Conservation (phyloP, 2,888 invertebrate genomes). For the Cosmia trapezina region DNA sequence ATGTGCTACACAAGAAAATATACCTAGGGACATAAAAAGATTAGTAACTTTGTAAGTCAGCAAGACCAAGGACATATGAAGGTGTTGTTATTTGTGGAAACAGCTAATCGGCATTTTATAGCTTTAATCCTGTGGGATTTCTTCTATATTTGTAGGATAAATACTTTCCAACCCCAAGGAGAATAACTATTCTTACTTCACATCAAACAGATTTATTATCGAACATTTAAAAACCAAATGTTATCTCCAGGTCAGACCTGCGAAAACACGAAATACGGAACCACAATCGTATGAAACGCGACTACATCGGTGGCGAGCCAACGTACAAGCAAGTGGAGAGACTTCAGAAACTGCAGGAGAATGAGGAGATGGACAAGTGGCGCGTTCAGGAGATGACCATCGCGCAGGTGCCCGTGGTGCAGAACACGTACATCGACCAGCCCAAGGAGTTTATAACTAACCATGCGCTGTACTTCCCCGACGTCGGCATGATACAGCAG, state of each 20-base stretch:
- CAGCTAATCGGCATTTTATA: neutral
- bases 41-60: neutral
- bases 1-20: slow-evolving; percentile 7
- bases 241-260: slow-evolving; percentile 80
- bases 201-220: neutral
- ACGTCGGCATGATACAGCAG: slow-evolving; percentile 80
- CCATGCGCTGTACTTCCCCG: slow-evolving; percentile 82
- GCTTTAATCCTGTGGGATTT: neutral
- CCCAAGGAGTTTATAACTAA: slow-evolving; percentile 76
- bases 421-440: slow-evolving; percentile 79
- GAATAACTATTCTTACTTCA: neutral
- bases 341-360: slow-evolving; percentile 79
- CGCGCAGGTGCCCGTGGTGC: slow-evolving; percentile 69
- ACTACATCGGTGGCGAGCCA: slow-evolving; percentile 87
- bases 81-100: neutral
- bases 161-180: neutral
- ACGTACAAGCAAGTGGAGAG: slow-evolving; percentile 86
- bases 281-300: slow-evolving; percentile 86
- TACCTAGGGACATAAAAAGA: neutral
- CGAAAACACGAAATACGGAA: slow-evolving; percentile 87
- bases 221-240: slow-evolving; percentile 16
- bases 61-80: neutral
- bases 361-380: slow-evolving; percentile 68
- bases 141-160: neutral
- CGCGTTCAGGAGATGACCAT: slow-evolving; percentile 63